Evolutionary conservation across 2,113 vertebrate species (phyloP), one percentile per base, ranked within the genome.

Genomic region (Semnornis frantzii): DNA sequence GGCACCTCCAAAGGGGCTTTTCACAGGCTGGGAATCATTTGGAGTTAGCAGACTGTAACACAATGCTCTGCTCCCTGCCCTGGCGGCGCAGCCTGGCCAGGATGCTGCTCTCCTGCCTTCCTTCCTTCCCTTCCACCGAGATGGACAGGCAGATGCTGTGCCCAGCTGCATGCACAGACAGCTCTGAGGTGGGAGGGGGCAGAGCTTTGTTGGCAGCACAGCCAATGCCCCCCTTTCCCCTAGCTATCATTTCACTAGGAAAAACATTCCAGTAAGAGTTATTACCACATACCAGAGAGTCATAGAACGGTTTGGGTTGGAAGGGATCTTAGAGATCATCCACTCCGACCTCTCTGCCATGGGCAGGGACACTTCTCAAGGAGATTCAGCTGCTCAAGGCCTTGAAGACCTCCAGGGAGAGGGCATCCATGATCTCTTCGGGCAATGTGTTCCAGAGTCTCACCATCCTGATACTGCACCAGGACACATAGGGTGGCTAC

Each of bases 11-110:
- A 96, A 82, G 81, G 85, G 79, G 75, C 85, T 89, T 89, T 90
- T 78, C 89, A 75, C 74, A 59, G 74, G 64, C 82, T 75, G 68
- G 54, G 97, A 89, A 95, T 97, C 91, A 97, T 96, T 93, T 92
- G 23, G 85, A 90, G 97, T 96, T 96, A 97, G 93, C 96, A 97
- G 97, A 97, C 89, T 97, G 96, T 65, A 97, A 97, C 93, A 96
- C 92, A 93, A 82, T 5, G 94, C 92, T 60, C 83, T 0, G 19
- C 82, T 88, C 95, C 96, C 96, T 46, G 33, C 20, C 54, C 1
- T 69, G 81, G 95, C 82, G 4, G 70, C 77, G 87, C 82, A 76
- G 94, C 70, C 44, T 9, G 93, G 92, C 95, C 93, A 28, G 65
- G 21, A 6, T 24, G 19, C 87, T 28, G 55, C 6, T 5, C 80